Conservation (phyloP, 23 tunicate genomes). For the Trididemnum clinides region DNA sequence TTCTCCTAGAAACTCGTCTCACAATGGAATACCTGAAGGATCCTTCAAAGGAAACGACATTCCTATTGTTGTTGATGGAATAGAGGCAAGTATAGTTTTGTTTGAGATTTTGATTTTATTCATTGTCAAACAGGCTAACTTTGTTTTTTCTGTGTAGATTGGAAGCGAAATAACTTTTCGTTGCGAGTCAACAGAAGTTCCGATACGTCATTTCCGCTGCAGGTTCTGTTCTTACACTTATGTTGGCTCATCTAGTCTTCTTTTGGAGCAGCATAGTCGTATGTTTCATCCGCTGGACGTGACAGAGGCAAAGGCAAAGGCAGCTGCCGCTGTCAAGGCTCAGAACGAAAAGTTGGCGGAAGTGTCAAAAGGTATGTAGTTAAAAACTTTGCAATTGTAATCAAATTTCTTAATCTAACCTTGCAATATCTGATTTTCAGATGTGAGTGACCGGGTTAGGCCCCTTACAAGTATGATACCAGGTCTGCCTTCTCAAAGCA, state of each 20-base stretch:
- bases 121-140: background rate
- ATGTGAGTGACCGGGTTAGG: conserved; percentile 40
- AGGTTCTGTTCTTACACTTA: conserved; percentile 76
- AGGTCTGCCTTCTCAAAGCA: conserved; percentile 46
- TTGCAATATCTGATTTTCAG: conserved; percentile 53
- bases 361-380: background rate
- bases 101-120: background rate
- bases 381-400: background rate
- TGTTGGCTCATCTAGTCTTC: conserved; percentile 44
- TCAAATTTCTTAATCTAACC: background rate
- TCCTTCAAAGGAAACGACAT: background rate
- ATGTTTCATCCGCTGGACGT: conserved; percentile 56
- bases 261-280: conserved; percentile 77
- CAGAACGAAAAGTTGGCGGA: background rate
- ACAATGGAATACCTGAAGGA: background rate
- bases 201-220: conserved; percentile 67
- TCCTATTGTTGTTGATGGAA: conserved; percentile 37
- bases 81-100: conserved; percentile 32
- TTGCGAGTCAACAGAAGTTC: conserved; percentile 36
- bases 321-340: conserved; percentile 55
- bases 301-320: conserved; percentile 55
- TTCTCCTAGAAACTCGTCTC: conserved; percentile 3
- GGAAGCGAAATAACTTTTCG: conserved; percentile 46
- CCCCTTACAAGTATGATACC: conserved; percentile 71
- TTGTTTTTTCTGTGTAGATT: conserved; percentile 21